Conservation (phyloP, 2,888 invertebrate genomes). For the Agapetus fuscipes region DNA sequence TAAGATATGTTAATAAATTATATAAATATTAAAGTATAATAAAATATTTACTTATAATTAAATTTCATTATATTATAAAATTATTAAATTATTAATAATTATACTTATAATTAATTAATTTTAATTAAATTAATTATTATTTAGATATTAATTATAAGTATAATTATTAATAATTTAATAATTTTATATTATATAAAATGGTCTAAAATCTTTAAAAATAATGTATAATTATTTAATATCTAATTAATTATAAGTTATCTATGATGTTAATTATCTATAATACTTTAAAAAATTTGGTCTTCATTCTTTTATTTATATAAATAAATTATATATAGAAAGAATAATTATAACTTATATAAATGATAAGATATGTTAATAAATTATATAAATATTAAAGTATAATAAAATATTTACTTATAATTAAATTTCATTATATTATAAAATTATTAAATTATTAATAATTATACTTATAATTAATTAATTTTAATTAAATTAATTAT, state of each 20-base stretch:
- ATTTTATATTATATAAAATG: slow-evolving; percentile 2
- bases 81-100: slow-evolving; percentile 26
- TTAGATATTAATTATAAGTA: slow-evolving; percentile 24
- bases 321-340: too few species aligned
- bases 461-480: slow-evolving; percentile 24
- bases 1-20: too few species aligned
- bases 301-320: too few species aligned
- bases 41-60: too few species aligned
- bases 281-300: too few species aligned
- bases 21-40: too few species aligned
- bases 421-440: slow-evolving; percentile 24
- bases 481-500: slow-evolving; percentile 21
- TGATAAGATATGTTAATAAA: not conserved
- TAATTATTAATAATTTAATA: slow-evolving; percentile 9
- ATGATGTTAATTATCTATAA: slow-evolving; percentile 12
- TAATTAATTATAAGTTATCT: slow-evolving; percentile 12
- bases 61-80: slow-evolving; percentile 25
- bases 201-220: slow-evolving; percentile 15
- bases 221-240: slow-evolving; percentile 11
- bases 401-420: slow-evolving; percentile 22
- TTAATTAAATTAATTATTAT: slow-evolving; percentile 12
- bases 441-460: slow-evolving; percentile 27
- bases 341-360: slow-evolving; percentile 2
- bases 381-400: slow-evolving; percentile 25
- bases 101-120: slow-evolving; percentile 24